Evolutionary conservation across 1,140 invertebrate genomes (phyloP), one percentile per base, ranked within the genome.

Genomic region (Pseudomyrmex cubaensis): DNA sequence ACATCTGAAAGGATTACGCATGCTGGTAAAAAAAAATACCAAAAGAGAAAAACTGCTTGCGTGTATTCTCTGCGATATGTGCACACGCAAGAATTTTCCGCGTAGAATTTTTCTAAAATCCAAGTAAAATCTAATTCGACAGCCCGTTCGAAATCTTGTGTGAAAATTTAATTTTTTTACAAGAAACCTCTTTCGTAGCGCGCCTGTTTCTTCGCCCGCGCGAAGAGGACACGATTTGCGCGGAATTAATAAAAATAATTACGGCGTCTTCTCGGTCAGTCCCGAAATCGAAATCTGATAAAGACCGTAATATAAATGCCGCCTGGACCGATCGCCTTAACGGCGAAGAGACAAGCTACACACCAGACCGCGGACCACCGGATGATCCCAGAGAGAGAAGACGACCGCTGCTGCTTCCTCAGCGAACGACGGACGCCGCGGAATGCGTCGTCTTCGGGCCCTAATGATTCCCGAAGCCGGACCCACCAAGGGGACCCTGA

Each of bases 221-320:
- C 50, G 66, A 15, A 7, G 22, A 61, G 62, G 62, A 54, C 15
- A 76, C 63, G 62, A 54, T 84, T 84, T 80, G 56, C 74, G 77
- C 66, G 62, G 62, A 86, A 89, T 67, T 84, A 86, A 90, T 84
- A 86, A 90, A 90, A 89, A 88, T 90, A 90, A 90, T 90, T 88
- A 89, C 77, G 75, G 85, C 86, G 70, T 89, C 61, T 73, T 87
- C 84, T 67, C 82, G 69, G 54, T 66, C 85, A 75, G 66, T 77
- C 70, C 66, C 61, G 76, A 86, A 90, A 87, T 86, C 75, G 76
- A 89, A 86, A 91, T 91, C 90, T 84, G 89, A 91, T 91, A 91
- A 91, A 83, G 25, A 10, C 17, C 59, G 76, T 90, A 89, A 90
- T 90, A 90, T 90, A 90, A 90, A 90, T 90, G 85, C 87, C 86